phyloP scores from a whole-genome alignment of 2,113 vertebrate species.

The Pontoporia blainvillei region DNA sequence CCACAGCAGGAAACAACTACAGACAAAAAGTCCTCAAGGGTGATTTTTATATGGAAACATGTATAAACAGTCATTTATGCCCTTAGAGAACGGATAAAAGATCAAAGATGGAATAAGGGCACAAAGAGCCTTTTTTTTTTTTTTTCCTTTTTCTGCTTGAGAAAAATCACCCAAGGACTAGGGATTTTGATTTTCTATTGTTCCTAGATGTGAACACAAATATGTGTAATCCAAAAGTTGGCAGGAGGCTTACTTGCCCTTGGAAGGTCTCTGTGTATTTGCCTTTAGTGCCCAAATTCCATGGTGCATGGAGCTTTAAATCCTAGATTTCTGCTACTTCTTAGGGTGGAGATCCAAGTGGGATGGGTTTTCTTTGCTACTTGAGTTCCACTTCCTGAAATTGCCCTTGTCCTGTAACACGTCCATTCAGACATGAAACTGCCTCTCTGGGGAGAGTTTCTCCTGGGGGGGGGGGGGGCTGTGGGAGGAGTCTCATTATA shows the following conservation, averaged over 20 bases:
- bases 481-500: background rate
- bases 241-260: background rate
- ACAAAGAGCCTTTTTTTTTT: conserved; percentile 23
- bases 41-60: conserved; percentile 50
- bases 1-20: conserved; percentile 41
- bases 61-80: conserved; percentile 36
- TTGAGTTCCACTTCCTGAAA: background rate
- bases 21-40: background rate
- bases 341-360: background rate
- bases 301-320: background rate
- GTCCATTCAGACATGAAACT: background rate
- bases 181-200: conserved; percentile 45
- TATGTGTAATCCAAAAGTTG: background rate
- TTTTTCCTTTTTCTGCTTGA: conserved; percentile 41
- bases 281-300: background rate
- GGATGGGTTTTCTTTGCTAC: background rate
- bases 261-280: background rate
- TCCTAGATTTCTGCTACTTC: background rate
- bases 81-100: conserved; percentile 49
- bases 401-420: background rate
- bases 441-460: background rate
- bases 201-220: conserved; percentile 41
- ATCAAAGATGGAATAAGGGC: conserved; percentile 71
- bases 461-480: no score
- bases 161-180: conserved; percentile 52